Evolutionary conservation across 2,888 invertebrate species (phyloP).

Genomic region (Anoplius nigerrimus): DNA sequence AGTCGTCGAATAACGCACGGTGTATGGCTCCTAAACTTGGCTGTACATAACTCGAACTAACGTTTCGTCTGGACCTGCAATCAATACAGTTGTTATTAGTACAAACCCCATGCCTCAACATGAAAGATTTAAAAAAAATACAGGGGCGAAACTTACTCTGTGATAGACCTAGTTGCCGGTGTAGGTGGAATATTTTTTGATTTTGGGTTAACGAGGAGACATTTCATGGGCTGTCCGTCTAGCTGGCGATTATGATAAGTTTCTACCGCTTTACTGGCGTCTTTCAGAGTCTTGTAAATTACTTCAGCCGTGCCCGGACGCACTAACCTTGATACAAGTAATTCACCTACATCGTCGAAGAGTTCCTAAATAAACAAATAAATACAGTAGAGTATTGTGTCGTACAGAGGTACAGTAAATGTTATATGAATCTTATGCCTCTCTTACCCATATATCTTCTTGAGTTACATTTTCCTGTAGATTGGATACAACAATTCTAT

Average conservation of each 20-base stretch:
- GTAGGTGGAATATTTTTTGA: constrained; percentile 79
- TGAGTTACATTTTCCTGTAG: constrained; percentile 90
- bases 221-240: constrained; percentile 96
- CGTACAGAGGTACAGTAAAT: neutral
- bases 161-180: constrained; percentile 72
- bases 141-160: constrained; percentile 63
- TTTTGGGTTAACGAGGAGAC: constrained; percentile 88
- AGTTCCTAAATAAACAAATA: constrained; percentile 82
- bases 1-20: constrained; percentile 71
- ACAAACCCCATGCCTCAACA: neutral
- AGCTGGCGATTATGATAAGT: constrained; percentile 95
- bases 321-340: constrained; percentile 88
- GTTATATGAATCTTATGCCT: neutral
- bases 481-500: constrained; percentile 93
- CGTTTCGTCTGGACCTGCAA: constrained; percentile 64
- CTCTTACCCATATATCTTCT: constrained; percentile 88
- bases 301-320: constrained; percentile 94
- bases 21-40: constrained; percentile 72
- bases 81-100: constrained; percentile 20
- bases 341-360: constrained; percentile 93
- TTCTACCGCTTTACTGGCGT: constrained; percentile 93
- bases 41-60: constrained; percentile 69
- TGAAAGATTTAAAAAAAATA: neutral
- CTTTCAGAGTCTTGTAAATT: constrained; percentile 88
- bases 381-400: neutral